These are phyloP conservation scores for Phaethornis superciliosus DNA, from an alignment of 2,113 vertebrate species.

Conservation along the genomic window DNA sequence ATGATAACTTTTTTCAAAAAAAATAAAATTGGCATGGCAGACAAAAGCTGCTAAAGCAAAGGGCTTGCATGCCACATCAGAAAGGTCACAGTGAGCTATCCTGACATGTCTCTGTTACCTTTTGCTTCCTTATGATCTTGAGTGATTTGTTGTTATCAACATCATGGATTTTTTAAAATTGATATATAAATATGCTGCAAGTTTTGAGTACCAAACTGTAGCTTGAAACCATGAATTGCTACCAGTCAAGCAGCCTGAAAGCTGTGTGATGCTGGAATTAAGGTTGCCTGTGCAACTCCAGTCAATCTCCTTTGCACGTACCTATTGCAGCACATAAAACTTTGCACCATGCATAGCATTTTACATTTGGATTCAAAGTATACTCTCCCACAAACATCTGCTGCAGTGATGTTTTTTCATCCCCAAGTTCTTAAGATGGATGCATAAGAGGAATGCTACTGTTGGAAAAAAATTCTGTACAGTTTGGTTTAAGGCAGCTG, in stretches of 20 bases:
- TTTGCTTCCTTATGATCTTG: background rate
- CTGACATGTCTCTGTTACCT: background rate
- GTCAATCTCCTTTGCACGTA: fast-evolving
- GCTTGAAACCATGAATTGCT: background rate
- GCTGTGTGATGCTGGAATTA: background rate
- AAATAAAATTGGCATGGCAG: background rate
- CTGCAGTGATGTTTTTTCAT: background rate
- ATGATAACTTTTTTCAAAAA: background rate
- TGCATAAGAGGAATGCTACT: fast-evolving
- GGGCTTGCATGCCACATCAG: background rate
- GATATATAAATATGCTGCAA: background rate
- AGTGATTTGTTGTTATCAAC: background rate
- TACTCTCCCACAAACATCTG: background rate
- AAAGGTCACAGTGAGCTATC: background rate
- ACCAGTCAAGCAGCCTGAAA: background rate
- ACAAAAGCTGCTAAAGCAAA: background rate
- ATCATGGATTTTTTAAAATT: background rate
- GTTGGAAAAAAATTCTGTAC: background rate
- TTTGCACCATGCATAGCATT: background rate
- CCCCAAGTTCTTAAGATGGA: background rate
- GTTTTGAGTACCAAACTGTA: background rate
- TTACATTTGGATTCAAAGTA: background rate
- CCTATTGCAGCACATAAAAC: background rate
- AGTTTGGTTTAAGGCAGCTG: background rate
- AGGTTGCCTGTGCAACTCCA: background rate